These are phyloP conservation scores for Oophaga pumilio DNA, from an alignment of 2,113 vertebrate species.

Conservation along the genomic window DNA sequence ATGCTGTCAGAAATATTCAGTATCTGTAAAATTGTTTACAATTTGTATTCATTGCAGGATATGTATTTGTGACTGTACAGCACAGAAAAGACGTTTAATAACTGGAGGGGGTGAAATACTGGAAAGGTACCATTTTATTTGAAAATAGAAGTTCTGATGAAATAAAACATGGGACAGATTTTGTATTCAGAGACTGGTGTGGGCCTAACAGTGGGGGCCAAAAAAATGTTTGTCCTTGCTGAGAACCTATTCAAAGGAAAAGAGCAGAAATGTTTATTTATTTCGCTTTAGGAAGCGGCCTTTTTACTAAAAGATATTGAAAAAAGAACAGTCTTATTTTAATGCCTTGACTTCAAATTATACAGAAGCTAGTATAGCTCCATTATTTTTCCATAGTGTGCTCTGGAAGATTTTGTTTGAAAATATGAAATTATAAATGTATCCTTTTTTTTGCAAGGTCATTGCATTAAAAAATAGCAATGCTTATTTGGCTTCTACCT, in stretches of 20 bases:
- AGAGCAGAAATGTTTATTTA: conserved; percentile 11
- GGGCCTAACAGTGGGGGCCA: conserved; percentile 6
- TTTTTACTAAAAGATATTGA: background rate
- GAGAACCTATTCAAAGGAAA: background rate
- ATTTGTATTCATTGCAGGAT: conserved; percentile 26
- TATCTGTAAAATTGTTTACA: background rate
- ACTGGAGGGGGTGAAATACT: background rate
- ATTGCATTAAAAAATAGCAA: background rate
- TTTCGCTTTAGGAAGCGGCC: background rate
- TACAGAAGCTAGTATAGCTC: background rate
- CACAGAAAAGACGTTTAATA: background rate
- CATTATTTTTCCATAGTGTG: background rate
- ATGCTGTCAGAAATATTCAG: conserved; percentile 31
- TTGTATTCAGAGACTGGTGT: background rate
- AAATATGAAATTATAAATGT: background rate
- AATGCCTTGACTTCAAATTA: conserved; percentile 11
- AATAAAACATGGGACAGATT: conserved; percentile 17
- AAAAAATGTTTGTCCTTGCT: conserved; percentile 12
- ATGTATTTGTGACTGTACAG: background rate
- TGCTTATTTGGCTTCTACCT: background rate
- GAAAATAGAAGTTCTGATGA: background rate
- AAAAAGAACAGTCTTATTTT: background rate
- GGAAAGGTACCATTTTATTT: background rate
- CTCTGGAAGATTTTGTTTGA: background rate
- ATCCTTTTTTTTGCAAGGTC: background rate